phyloP scores from a whole-genome alignment of 2,113 vertebrate genomes.

The Ophthalmolycus amberensis region DNA sequence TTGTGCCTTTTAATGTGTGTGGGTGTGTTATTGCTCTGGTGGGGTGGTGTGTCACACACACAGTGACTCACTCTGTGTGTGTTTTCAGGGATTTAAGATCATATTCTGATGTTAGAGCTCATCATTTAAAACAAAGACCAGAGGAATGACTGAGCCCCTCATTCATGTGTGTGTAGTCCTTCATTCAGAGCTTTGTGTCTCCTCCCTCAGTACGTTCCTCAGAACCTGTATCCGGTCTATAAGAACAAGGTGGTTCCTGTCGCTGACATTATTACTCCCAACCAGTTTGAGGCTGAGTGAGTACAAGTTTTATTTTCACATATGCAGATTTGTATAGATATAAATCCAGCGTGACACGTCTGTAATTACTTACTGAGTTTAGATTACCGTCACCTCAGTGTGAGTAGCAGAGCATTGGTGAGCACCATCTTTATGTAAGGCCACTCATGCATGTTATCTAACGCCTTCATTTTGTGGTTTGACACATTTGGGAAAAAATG shows the following conservation, averaged over 20 bases:
- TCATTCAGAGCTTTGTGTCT: background rate
- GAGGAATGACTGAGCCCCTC: background rate
- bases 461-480: background rate
- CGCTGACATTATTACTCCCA: conserved; percentile 97
- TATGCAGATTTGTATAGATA: background rate
- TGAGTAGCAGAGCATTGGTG: background rate
- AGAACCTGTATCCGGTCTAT: conserved; percentile 95
- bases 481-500: background rate
- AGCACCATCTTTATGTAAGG: conserved; percentile 44
- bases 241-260: conserved; percentile 95
- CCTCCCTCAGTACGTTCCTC: conserved; percentile 90
- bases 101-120: conserved; percentile 1
- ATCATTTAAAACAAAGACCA: conserved; percentile 27
- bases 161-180: background rate
- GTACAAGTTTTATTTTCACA: conserved; percentile 61
- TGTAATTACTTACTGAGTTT: background rate
- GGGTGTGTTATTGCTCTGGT: conserved; percentile 17
- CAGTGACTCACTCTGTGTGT: conserved; percentile 44
- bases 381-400: background rate
- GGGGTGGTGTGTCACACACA: background rate
- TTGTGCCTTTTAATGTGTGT: conserved; percentile 26
- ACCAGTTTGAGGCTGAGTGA: conserved; percentile 99
- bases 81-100: conserved; percentile 7
- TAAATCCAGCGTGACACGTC: background rate
- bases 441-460: conserved; percentile 50